Evolutionary conservation across 1,140 invertebrate genomes (phyloP).

Genomic region (Maniola jurtina): DNA sequence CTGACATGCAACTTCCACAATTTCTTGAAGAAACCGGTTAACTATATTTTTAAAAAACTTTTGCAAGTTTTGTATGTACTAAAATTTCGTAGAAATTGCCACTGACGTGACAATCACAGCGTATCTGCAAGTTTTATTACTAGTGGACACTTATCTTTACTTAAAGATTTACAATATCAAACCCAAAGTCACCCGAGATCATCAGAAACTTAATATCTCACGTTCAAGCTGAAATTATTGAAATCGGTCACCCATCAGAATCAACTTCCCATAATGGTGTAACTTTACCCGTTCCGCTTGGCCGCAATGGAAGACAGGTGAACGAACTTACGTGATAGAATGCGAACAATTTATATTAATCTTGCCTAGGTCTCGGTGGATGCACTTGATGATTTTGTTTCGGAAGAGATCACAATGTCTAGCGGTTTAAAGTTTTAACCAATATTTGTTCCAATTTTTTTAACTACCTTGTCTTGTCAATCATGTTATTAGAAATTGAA

Average conservation of each 20-base stretch:
- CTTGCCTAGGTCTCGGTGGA: conserved; percentile 13
- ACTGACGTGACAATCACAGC: too few species aligned
- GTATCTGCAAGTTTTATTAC: too few species aligned
- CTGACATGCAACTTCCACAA: too few species aligned
- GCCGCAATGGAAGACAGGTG: conserved; percentile 5
- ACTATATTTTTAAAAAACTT: too few species aligned
- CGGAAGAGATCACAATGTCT: conserved; percentile 10
- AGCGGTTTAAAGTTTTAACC: background rate
- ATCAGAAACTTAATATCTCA: background rate
- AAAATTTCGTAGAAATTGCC: too few species aligned
- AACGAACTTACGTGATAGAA: conserved; percentile 15
- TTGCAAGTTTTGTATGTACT: too few species aligned
- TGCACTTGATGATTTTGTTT: conserved; percentile 17
- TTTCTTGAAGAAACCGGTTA: too few species aligned
- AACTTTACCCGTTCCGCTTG: conserved; percentile 8
- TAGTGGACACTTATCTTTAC: too few species aligned
- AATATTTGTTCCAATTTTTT: background rate
- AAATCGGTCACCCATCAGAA: conserved; percentile 7
- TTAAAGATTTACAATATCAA: background rate
- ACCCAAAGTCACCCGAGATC: background rate
- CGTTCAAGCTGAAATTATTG: background rate
- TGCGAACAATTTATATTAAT: conserved; percentile 15
- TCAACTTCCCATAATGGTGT: conserved; percentile 3
- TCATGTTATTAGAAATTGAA: too few species aligned
- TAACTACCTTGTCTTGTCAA: background rate